phyloP scores from a whole-genome alignment of 2,113 vertebrate species.

The Hippocampus abdominalis region DNA sequence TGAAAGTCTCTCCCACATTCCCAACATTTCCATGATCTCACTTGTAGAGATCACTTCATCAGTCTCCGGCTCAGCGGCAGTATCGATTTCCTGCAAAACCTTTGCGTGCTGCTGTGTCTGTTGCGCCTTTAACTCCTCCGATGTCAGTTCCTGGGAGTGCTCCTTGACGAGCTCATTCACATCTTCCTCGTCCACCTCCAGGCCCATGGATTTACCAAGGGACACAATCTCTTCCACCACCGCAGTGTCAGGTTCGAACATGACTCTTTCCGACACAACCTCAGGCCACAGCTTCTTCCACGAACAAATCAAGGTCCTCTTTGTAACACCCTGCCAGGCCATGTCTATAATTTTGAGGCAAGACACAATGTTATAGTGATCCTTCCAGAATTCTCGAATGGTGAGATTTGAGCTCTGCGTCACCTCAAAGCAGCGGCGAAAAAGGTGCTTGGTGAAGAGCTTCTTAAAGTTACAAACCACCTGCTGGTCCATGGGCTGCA shows the following conservation, averaged over 20 bases:
- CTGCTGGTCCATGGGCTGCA: slow-evolving; percentile 7
- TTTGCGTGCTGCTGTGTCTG: slow-evolving; percentile 6
- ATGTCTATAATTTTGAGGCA: slow-evolving; percentile 2
- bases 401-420: neutral
- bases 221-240: neutral
- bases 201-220: slow-evolving; percentile 4
- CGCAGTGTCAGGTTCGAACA: neutral
- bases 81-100: neutral
- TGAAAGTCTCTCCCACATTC: neutral
- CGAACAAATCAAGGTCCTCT: neutral
- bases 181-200: neutral
- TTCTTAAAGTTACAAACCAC: slow-evolving; percentile 4
- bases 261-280: neutral
- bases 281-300: slow-evolving; percentile 7
- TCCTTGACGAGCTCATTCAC: neutral
- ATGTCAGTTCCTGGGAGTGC: slow-evolving; percentile 1
- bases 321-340: slow-evolving; percentile 1
- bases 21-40: slow-evolving; percentile 9
- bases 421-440: slow-evolving; percentile 2
- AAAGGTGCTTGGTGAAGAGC: slow-evolving; percentile 2
- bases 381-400: slow-evolving; percentile 6
- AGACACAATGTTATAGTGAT: neutral
- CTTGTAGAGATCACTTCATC: neutral
- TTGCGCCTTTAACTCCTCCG: neutral
- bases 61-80: neutral